phyloP scores from a whole-genome alignment of 2,113 vertebrate genomes.

The Macheiramphus alcinus region DNA sequence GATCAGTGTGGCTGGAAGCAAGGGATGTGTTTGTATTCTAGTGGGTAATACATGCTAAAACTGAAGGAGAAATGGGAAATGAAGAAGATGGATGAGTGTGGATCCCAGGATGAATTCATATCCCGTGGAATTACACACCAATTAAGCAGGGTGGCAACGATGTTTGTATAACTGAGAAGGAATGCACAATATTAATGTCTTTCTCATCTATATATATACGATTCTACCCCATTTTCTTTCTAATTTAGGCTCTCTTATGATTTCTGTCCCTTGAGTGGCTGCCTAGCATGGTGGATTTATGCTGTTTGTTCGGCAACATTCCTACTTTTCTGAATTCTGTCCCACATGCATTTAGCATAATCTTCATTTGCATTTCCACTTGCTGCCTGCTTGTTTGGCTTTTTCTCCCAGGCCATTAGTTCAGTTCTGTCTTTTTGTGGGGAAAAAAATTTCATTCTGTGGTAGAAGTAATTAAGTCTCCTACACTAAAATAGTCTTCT shows the following conservation, averaged over 20 bases:
- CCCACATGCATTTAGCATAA: not conserved
- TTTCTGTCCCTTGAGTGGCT: not conserved
- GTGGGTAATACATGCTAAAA: not conserved
- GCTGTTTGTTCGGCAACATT: slow-evolving; percentile 17
- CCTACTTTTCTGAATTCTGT: not conserved
- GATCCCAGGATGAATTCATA: not conserved
- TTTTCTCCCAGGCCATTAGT: not conserved
- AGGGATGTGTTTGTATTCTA: not conserved
- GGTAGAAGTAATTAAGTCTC: not conserved
- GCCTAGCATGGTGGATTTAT: not conserved
- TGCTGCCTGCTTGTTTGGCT: not conserved
- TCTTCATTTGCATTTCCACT: slow-evolving; percentile 18
- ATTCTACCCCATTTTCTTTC: not conserved
- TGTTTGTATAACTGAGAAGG: not conserved
- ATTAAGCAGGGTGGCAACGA: not conserved
- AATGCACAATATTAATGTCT: not conserved
- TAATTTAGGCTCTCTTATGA: not conserved
- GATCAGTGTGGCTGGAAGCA: not conserved
- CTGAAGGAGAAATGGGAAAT: not conserved
- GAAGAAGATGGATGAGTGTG: not conserved
- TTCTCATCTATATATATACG: not conserved
- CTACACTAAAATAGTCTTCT: not conserved
- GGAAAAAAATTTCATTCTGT: not conserved
- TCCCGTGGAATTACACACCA: not conserved
- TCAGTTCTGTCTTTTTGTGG: not conserved